Percentiles rank a stretch among this genome's conserved stretches.
phyloP scores from a whole-genome alignment of 35 echinoderm and acorn worm genomes.

The Eucidaris tribuloides region DNA sequence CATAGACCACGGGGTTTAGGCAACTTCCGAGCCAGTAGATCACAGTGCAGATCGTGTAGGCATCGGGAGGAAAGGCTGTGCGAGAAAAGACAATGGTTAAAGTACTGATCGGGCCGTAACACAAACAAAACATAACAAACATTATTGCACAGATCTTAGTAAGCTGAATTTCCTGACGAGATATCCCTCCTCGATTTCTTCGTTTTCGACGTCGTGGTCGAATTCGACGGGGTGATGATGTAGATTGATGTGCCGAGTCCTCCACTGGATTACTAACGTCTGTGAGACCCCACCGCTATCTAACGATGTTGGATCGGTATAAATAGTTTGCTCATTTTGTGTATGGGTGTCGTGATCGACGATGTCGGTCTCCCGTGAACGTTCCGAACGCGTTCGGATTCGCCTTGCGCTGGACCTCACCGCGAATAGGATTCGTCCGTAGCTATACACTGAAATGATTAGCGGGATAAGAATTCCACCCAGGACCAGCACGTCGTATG shows the following conservation, averaged over 20 bases:
- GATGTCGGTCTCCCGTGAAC: too few species aligned
- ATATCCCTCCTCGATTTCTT: not conserved
- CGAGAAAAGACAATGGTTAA: not conserved
- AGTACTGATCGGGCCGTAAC: constrained; percentile 27
- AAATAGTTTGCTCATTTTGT: not conserved
- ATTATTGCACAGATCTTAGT: constrained; percentile 33
- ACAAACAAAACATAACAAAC: constrained; percentile 12
- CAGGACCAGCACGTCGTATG: constrained; percentile 7
- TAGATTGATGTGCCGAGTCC: not conserved
- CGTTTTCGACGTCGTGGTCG: not conserved
- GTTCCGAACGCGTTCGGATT: not conserved
- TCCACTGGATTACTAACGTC: not conserved
- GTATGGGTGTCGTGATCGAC: too few species aligned
- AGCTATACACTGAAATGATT: not conserved
- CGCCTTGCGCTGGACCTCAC: not conserved
- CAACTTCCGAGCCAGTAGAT: constrained; percentile 43
- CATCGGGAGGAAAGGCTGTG: constrained; percentile 7
- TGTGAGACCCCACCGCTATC: not conserved
- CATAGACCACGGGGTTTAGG: constrained; percentile 27
- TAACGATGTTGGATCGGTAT: not conserved
- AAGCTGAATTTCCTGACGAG: not conserved
- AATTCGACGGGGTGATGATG: not conserved
- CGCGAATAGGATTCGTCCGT: constrained; percentile 4
- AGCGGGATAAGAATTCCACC: not conserved
- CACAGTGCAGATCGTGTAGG: constrained; percentile 4